A percentile compares a stretch with the other conserved stretches of the same genome.
Evolutionary conservation across 37 sponge, comb jelly and placozoan genomes (phyloP).

Genomic region (Trichoplax adhaerens): DNA sequence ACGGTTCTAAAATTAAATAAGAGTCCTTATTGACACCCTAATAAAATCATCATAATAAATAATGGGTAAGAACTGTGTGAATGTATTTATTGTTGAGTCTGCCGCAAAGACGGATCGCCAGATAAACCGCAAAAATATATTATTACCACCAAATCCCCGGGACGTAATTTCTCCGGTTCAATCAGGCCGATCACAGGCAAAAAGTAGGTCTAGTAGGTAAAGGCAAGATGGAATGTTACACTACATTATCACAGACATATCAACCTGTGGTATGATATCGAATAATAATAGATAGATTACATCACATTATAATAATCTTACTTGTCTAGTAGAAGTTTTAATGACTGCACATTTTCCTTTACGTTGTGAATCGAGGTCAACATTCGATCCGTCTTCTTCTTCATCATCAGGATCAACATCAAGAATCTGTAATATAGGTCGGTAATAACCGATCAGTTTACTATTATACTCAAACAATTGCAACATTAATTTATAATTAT

Average conservation of each 20-base stretch:
- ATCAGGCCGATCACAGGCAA: constrained; percentile 97
- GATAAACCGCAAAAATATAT: too few relatives aligned
- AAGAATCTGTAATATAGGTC: constrained; percentile 31
- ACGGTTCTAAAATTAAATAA: constrained; percentile 89
- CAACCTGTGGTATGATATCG: not conserved
- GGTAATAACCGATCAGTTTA: not conserved
- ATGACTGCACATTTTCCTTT: constrained; percentile 99
- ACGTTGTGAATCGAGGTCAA: constrained; percentile 96
- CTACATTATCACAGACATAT: not conserved
- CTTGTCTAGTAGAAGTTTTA: constrained; percentile 98
- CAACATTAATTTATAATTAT: not conserved
- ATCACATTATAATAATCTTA: constrained; percentile 2
- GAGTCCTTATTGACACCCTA: constrained; percentile 99
- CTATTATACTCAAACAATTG: not conserved
- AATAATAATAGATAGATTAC: not conserved
- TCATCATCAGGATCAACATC: constrained; percentile 87
- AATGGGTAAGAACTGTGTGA: too few relatives aligned
- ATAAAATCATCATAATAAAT: too few relatives aligned
- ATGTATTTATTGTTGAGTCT: too few relatives aligned
- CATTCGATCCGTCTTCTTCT: constrained; percentile 88
- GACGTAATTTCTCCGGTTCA: constrained; percentile 75
- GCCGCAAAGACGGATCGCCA: too few relatives aligned
- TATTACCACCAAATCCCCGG: constrained; percentile 83
- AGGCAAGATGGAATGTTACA: not conserved
- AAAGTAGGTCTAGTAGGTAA: constrained; percentile 68